These are phyloP conservation scores for Cydia amplana DNA, from an alignment of 1,140 invertebrate species.

Conservation along the genomic window DNA sequence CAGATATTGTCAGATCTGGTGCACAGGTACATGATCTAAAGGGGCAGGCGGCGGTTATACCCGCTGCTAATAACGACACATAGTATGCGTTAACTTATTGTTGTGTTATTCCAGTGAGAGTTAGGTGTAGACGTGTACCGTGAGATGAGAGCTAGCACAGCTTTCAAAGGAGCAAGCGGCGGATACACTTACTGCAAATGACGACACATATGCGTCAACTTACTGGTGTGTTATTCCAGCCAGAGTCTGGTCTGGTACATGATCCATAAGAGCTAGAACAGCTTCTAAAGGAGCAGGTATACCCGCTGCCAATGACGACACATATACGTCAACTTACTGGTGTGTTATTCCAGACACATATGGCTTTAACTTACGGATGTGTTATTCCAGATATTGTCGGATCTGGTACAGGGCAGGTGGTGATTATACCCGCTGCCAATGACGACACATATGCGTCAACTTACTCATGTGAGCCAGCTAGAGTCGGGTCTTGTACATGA, in stretches of 20 bases:
- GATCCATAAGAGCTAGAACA: constrained; percentile 73
- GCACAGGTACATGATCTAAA: too few species aligned
- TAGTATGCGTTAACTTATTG: constrained; percentile 84
- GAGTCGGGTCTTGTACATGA: constrained; percentile 62
- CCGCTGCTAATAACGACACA: too few species aligned
- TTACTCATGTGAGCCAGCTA: constrained; percentile 78
- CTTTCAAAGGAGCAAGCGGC: not conserved
- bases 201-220: constrained; percentile 86
- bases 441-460: too few species aligned
- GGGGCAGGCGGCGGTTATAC: too few species aligned
- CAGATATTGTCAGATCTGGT: too few species aligned
- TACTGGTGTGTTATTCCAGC: constrained; percentile 77
- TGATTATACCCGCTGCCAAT: too few species aligned
- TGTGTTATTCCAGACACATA: too few species aligned
- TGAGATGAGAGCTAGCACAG: not conserved
- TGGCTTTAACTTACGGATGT: too few species aligned
- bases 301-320: constrained; percentile 84
- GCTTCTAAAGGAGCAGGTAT: constrained; percentile 84
- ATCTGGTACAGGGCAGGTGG: too few species aligned
- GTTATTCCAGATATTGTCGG: too few species aligned
- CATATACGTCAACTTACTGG: constrained; percentile 87
- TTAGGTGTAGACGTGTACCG: too few species aligned
- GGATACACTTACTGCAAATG: constrained; percentile 81
- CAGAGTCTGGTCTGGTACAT: constrained; percentile 72
- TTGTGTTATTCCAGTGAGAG: constrained; percentile 79